Evolutionary conservation across 2,888 invertebrate genomes (phyloP).

Genomic region (Acrocyrtus sp.): DNA sequence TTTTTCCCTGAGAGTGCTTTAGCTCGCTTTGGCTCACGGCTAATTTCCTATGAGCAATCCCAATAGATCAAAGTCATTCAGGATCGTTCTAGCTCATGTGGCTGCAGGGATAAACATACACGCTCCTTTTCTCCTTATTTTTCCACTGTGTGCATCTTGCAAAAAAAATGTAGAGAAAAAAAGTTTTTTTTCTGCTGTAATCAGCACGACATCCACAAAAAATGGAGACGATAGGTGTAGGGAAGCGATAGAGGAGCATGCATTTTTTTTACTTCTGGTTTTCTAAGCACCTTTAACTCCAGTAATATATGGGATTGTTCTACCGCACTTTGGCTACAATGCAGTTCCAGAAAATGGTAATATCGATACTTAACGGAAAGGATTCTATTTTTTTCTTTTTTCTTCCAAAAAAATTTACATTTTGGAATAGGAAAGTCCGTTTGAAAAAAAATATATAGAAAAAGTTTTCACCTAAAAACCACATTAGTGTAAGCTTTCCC

Average conservation of each 20-base stretch:
- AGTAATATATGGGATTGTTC: background rate
- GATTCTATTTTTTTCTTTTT: constrained; percentile 5
- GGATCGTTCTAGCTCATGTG: too few relatives aligned
- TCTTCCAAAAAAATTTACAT: background rate
- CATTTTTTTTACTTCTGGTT: too few relatives aligned
- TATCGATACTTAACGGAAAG: background rate
- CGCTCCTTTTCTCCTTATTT: constrained; percentile 1
- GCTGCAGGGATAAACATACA: constrained; percentile 9
- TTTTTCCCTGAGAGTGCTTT: constrained; percentile 11
- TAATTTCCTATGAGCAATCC: constrained; percentile 48
- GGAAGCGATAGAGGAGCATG: too few relatives aligned
- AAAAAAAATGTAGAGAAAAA: background rate
- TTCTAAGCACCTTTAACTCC: too few relatives aligned
- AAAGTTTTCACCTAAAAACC: constrained; percentile 24
- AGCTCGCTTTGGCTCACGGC: constrained; percentile 43
- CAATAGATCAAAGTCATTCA: constrained; percentile 47
- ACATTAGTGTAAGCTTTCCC: constrained; percentile 8
- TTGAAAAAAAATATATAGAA: background rate
- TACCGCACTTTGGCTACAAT: too few relatives aligned
- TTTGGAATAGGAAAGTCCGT: too few relatives aligned
- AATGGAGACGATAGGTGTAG: too few relatives aligned
- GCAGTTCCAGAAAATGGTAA: too few relatives aligned
- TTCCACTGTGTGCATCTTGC: background rate
- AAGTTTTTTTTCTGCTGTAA: background rate
- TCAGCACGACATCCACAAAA: background rate